Percentiles rank a stretch among this genome's conserved stretches.
These are phyloP conservation scores for Bucco capensis DNA, from an alignment of 2,113 vertebrate genomes.

Conservation along the genomic window DNA sequence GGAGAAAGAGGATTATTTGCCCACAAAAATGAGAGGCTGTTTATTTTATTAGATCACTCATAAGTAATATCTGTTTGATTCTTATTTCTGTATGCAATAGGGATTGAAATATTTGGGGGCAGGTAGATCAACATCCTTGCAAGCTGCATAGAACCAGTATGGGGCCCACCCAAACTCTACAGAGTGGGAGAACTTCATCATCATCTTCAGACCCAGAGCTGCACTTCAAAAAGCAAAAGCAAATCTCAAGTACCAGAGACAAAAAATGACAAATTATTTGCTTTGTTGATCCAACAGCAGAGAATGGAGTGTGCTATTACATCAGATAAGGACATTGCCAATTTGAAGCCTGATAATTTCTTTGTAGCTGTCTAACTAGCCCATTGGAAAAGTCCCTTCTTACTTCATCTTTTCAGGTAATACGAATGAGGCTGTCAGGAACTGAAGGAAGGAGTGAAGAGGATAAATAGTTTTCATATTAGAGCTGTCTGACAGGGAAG, in stretches of 20 bases:
- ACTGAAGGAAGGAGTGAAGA: neutral
- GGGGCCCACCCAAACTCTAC: neutral
- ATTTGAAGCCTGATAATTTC: neutral
- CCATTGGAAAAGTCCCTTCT: neutral
- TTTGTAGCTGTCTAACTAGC: neutral
- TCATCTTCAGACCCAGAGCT: neutral
- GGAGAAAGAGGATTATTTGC: conserved; percentile 19
- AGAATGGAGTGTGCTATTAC: neutral
- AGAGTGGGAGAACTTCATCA: neutral
- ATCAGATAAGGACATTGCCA: neutral
- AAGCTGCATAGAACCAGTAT: neutral
- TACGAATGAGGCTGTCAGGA: neutral
- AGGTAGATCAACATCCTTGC: neutral
- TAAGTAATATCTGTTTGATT: conserved; percentile 14
- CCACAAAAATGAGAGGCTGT: neutral
- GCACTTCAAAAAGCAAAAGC: neutral
- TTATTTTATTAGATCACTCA: conserved; percentile 14
- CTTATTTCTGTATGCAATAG: neutral
- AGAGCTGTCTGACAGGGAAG: neutral
- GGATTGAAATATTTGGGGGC: neutral
- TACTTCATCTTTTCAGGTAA: conserved; percentile 13
- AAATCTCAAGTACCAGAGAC: neutral
- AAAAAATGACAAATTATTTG: neutral
- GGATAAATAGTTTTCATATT: conserved; percentile 16
- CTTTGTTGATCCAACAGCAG: neutral